Evolutionary conservation across 53 echinoderm and acorn worm species (phyloP), one percentile per base, ranked within the genome.

Genomic region (Holothuria scabra): DNA sequence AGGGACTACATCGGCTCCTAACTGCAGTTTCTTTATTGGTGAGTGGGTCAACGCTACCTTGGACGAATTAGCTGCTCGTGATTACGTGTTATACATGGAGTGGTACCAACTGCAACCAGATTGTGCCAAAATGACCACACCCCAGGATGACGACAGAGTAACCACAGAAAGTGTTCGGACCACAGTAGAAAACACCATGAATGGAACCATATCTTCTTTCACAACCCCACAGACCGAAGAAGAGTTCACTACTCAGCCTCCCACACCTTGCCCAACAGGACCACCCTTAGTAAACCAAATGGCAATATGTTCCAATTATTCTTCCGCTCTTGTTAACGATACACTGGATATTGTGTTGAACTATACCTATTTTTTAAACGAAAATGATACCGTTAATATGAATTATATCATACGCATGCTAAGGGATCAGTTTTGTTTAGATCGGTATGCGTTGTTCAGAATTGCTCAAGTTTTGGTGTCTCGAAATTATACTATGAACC

Each of bases 31-130:
- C 31, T 33, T 64, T 2, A 34, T 88, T 11, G 85, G 83, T 21
- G 93, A 93, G 13, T 93, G 93, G 93, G 90, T 86, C 20, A 56
- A 56, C 24, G 26, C 22, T 23, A 67, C 46, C 34, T 30, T 87
- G 20, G 64, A 60, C 25, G 46, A 74, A 30, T 58, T 90, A 33
- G 37, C 46, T 30, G 26, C 61, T 1, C 70, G 61, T 30, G 83
- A 90, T 60, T 34, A 37, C 56, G 66, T 64, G 18, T 65, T 83
- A 46, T 65, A 83, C 41, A 20, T 34, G 29, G 32, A 83, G 46
- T 83, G 66, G 66, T 44, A 37, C 28, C 31, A 37, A 13, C 31
- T 60, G n/a, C 83, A 86, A 33, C 76, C 82, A 28, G 60, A 83
- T 33, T 69, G 86, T 28, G 82, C 86, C 21, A 74, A 76, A 25